Evolutionary conservation across 2,888 invertebrate genomes (phyloP), one percentile per base, ranked within the genome.

Genomic region (Tiliacea citrago): DNA sequence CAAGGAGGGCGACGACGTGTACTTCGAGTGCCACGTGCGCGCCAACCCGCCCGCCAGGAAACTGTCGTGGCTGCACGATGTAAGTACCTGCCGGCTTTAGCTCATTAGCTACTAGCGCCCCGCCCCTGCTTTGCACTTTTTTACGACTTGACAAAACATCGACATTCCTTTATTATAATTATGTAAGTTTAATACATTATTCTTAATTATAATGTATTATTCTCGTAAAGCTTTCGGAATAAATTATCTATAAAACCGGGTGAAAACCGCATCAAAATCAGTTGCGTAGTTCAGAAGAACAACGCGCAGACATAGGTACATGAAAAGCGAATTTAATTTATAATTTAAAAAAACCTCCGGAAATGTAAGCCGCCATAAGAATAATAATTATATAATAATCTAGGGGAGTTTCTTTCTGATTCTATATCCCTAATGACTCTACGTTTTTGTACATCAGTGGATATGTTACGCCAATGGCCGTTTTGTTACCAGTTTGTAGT

Each of bases 21-120:
- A 98, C 97, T 98, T 99, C 95, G 99, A 99, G 96, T 99, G 99
- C 96, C 98, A 98, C 96, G 98, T 99, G 90, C 97, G 98, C 91
- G 98, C 99, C 89, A 98, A 98, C 96, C 99, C 99, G 55, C 97
- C 97, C 81, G 98, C 98, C 97, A 97, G 98, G 90, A 98, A 98
- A 91, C 97, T 99, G 83, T 97, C 98, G 86, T 99, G 99, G 99
- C 97, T 98, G 88, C 98, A 98, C 91, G 98, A 98, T 92, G 98
- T 98, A 94, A 98, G 98, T 98, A 89, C 47, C 10, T 10, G 7
- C 10, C 2, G 42, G 42, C n/a, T 10, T 10, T n/a, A 35, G 5
- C 57, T 57, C n/a, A 21, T n/a, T 12, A 18, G 3, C 45, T 58
- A 62, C 13, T 35, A 61, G 39, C 13, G 9, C 39, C n/a, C 9